Evolutionary conservation across 1,140 invertebrate species (phyloP).

Genomic region (Magallana angulata): DNA sequence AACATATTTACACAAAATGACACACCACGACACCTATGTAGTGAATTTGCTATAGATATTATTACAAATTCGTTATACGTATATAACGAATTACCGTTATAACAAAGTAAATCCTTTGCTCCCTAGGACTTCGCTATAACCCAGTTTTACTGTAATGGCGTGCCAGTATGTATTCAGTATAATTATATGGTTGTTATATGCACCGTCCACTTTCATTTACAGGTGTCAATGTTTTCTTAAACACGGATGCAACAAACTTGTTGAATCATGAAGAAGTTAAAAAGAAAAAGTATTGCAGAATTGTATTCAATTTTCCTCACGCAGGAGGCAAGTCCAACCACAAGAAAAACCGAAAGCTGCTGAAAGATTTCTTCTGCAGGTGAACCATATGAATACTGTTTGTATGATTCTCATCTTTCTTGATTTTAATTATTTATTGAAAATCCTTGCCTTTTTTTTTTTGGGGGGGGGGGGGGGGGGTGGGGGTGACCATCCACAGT

Average conservation of each 20-base stretch:
- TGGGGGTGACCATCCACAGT: too few species aligned
- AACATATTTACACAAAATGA: too few species aligned
- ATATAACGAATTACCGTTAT: too few species aligned
- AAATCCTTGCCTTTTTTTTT: not conserved
- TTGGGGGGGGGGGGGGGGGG: not conserved
- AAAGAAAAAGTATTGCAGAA: slow-evolving; percentile 78
- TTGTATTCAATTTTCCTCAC: slow-evolving; percentile 86
- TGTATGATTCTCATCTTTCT: not conserved
- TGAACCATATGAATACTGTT: slow-evolving; percentile 44
- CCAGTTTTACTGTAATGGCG: too few species aligned
- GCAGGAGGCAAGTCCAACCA: slow-evolving; percentile 85
- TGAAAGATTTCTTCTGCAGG: slow-evolving; percentile 82
- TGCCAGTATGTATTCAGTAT: too few species aligned
- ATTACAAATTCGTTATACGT: too few species aligned
- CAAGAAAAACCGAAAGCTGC: slow-evolving; percentile 82
- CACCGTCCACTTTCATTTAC: slow-evolving; percentile 64
- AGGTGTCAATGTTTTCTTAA: slow-evolving; percentile 80
- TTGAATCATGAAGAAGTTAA: slow-evolving; percentile 70
- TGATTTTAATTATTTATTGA: not conserved
- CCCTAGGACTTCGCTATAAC: too few species aligned
- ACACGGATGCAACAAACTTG: slow-evolving; percentile 80
- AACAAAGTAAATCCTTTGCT: too few species aligned
- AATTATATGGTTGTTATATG: too few species aligned
- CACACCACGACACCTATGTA: too few species aligned
- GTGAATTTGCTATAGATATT: too few species aligned